Base-by-base conservation (phyloP, 2,888 invertebrate genomes). In the Cremastobaeus sp. region DNA sequence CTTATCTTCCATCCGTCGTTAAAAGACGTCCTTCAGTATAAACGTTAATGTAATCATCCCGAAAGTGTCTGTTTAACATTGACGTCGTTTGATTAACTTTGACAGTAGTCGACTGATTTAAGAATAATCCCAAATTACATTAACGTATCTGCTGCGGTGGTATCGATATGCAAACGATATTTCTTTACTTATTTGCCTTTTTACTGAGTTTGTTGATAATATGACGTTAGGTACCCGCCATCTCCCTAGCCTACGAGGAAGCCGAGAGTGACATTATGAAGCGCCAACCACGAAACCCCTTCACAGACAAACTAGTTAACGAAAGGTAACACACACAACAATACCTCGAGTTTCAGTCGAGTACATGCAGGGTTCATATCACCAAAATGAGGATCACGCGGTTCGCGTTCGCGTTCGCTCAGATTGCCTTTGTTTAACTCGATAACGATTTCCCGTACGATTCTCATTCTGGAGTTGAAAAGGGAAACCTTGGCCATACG, bases 261-360 rank as follows among this genome's bases (percentile, higher is more conserved):
- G 93, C 95, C 80, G 95, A 95, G 89, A 92, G 93, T 84, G 95
- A 95, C 91, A 95, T 95, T 89, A 95, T 95, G 95, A 94, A 94
- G 91, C 91, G 94, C 86, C 92, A 92, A 84, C 95, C 95, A 85
- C 91, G 95, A 90, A 93, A 95, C 89, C 94, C 94, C 81, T 90
- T 91, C 90, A 92, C 91, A 88, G 95, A 95, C 90, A 94, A 94
- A 91, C 92, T 95, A 89, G 95, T 95, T 88, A 95, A 95, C 86
- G 91, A 91, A 89, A 92, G 93, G 91, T 92, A 89, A 88, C 85
- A 86, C 82, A 83, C 81, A 76, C 68, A 79, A 76, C 78, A 79
- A 76, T 77, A 78, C 69, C 74, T 74, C 76, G 75, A 52, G 17
- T 45, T 34, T 52, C 47, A 28, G 30, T 69, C 73, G 64, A 73